These are phyloP conservation scores for Chironomus striatipennis DNA, from an alignment of 1,140 invertebrate species.

Conservation along the genomic window DNA sequence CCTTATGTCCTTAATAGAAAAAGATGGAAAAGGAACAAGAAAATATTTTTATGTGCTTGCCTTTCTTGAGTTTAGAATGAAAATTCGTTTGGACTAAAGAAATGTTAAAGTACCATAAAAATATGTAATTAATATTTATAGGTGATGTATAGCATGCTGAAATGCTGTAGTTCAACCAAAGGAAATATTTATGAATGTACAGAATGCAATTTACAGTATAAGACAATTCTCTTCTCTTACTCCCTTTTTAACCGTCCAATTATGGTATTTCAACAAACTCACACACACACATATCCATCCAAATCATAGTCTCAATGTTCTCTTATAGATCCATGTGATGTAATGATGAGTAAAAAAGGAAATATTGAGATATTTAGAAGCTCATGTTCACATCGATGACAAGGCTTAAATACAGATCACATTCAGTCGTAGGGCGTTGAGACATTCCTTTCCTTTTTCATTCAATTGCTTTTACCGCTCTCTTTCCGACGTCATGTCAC, in stretches of 20 bases:
- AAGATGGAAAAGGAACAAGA: neutral
- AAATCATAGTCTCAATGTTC: too few relatives aligned
- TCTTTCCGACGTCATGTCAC: neutral
- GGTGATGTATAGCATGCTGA: neutral
- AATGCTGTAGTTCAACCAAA: neutral
- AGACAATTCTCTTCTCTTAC: too few relatives aligned
- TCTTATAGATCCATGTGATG: neutral
- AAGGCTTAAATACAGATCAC: constrained; percentile 6
- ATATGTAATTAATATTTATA: constrained; percentile 15
- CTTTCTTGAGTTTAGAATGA: too few relatives aligned
- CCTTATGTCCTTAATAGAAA: neutral
- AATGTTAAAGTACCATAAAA: neutral
- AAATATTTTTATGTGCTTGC: too few relatives aligned
- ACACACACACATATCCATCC: too few relatives aligned
- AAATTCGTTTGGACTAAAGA: neutral
- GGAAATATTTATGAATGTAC: neutral
- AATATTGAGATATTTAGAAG: constrained; percentile 9
- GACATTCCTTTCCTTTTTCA: neutral
- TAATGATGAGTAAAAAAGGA: neutral
- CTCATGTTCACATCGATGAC: constrained; percentile 15
- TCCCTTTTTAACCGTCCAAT: constrained; percentile 1
- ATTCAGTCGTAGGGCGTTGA: neutral
- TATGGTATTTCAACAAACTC: neutral
- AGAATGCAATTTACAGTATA: neutral
- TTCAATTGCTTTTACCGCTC: neutral